Base-by-base conservation (phyloP, 2,797 vertebrate species). In the Adelosebastes latens region DNA sequence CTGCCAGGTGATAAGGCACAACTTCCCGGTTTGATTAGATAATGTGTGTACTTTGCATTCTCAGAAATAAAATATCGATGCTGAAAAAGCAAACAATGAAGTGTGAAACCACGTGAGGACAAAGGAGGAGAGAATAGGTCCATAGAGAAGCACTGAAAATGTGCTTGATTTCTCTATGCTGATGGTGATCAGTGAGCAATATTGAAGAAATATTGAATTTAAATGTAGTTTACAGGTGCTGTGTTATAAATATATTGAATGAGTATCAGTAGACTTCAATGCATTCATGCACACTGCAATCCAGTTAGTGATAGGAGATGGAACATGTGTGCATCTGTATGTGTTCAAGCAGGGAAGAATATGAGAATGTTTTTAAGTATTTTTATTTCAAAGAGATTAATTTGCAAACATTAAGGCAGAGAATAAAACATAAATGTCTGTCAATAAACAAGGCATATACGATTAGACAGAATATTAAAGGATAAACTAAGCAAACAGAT, bases 371-470 rank as follows among this genome's bases (percentile, higher is more conserved):
- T n/a, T 39, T 22, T 25, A 49, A 20, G 39, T 13, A 0, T 22
- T 34, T 22, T 52, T 31, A 22, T 22, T 56, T 0, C 27, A 39
- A 13, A 1, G 27, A 6, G 10, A n/a, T 39, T 24, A 0, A 24
- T 56, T 56, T n/a, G 11, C 55, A 71, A 59, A 59, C 22, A 25
- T 56, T 36, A 56, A 12, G 20, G 49, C 20, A 32, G n/a, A 56
- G 39, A n/a, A 46, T 6, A 34, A 49, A 52, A 11, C 8, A 4
- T 11, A 18, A 29, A 29, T 7, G 9, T 59, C 25, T 52, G 27
- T 32, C 29, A 67, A n/a, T 6, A 16, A 34, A 34, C 29, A 55
- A 25, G 32, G 31, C 3, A 18, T 56, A 12, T 20, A 20, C 1
- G 24, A 71, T 71, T 27, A 42, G 6, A 27, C 6, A 46, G 39